Evolutionary conservation across 2,797 vertebrate genomes (phyloP).

Genomic region (Cygnus olor): DNA sequence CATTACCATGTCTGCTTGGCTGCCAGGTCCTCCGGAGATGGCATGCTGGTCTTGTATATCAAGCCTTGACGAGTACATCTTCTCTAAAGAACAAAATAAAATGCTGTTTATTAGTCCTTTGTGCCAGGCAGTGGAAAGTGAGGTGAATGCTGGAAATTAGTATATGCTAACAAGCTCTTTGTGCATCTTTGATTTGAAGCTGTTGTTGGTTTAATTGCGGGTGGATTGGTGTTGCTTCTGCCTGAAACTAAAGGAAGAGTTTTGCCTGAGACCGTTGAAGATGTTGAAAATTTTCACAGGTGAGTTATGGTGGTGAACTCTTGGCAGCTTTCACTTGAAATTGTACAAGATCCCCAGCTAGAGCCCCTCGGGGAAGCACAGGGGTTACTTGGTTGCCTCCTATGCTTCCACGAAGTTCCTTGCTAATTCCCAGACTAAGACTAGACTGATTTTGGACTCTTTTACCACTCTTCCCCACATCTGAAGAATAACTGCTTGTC

Average conservation of each 20-base stretch:
- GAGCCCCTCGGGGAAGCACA: not conserved
- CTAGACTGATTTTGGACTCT: not conserved
- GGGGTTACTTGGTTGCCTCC: not conserved
- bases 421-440: not conserved
- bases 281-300: conserved; percentile 85
- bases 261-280: conserved; percentile 91
- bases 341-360: not conserved
- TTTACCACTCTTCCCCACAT: not conserved
- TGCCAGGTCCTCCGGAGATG: not conserved
- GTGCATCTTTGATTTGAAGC: conserved; percentile 74
- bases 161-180: not conserved
- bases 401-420: not conserved
- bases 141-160: not conserved
- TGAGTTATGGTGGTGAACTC: conserved; percentile 5
- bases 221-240: conserved; percentile 87
- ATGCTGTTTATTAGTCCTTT: not conserved
- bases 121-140: not conserved
- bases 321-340: not conserved
- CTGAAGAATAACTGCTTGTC: not conserved
- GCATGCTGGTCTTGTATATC: not conserved
- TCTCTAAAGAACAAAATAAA: not conserved
- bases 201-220: conserved; percentile 84
- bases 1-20: not conserved
- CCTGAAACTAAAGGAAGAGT: conserved; percentile 91
- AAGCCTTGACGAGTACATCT: not conserved